Conservation (phyloP, 2,113 vertebrate genomes). For the Passer domesticus region DNA sequence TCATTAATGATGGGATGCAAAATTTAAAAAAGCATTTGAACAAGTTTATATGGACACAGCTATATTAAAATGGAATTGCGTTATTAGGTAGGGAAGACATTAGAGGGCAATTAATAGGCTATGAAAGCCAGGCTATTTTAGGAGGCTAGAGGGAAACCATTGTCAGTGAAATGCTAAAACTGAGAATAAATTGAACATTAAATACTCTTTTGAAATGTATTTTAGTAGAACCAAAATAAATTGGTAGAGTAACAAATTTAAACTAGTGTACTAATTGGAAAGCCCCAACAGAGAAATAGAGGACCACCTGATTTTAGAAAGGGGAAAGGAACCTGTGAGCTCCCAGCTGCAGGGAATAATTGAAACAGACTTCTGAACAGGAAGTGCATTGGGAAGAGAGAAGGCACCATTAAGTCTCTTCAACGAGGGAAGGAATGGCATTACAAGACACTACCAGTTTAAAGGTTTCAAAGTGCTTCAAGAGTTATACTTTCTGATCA, state of each 20-base stretch:
- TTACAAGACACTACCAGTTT: neutral
- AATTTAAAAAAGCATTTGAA: neutral
- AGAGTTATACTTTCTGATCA: neutral
- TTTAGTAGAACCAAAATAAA: neutral
- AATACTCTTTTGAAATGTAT: neutral
- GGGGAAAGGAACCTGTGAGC: neutral
- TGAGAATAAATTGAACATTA: neutral
- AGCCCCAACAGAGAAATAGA: neutral
- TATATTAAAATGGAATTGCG: neutral
- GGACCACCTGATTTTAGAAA: neutral
- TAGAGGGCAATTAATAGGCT: neutral
- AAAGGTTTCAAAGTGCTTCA: neutral
- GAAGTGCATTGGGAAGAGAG: neutral
- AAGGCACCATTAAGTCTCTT: neutral
- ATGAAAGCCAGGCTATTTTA: neutral
- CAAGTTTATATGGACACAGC: neutral
- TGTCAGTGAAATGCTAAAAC: neutral
- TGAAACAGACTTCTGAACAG: neutral
- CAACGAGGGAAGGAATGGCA: neutral
- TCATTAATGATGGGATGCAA: neutral
- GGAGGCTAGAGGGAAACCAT: neutral
- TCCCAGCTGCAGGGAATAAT: neutral
- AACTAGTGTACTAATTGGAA: neutral
- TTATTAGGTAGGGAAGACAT: neutral
- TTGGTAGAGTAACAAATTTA: neutral